A percentile compares a stretch with the other conserved stretches of the same genome.
These are phyloP conservation scores for Oxyruncus cristatus DNA, from an alignment of 2,113 vertebrate species.

Conservation along the genomic window DNA sequence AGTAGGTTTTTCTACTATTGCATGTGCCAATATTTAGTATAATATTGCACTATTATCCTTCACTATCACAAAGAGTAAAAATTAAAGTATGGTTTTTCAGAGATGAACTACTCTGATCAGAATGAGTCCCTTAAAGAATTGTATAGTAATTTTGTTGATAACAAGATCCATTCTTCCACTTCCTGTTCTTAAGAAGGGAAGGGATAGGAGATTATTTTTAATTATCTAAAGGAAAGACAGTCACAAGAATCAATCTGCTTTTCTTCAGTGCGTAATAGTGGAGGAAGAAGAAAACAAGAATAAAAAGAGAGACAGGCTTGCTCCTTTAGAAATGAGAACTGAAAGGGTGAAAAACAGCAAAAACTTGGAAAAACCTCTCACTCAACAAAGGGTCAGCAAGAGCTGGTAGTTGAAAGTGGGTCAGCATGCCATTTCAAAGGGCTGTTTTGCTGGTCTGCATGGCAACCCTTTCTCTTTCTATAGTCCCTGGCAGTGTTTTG, in stretches of 20 bases:
- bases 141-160: constrained; percentile 67
- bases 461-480: neutral
- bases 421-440: constrained; percentile 31
- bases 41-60: constrained; percentile 70
- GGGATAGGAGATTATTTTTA: neutral
- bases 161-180: constrained; percentile 63
- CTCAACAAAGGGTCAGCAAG: constrained; percentile 36
- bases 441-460: constrained; percentile 34
- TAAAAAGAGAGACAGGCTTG: neutral
- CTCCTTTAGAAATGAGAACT: constrained; percentile 42
- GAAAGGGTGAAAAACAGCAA: constrained; percentile 32
- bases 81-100: constrained; percentile 68
- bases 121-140: constrained; percentile 55
- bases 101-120: constrained; percentile 61
- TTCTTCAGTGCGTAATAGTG: neutral
- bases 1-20: constrained; percentile 58
- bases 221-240: neutral
- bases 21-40: constrained; percentile 76
- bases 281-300: neutral
- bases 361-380: constrained; percentile 40
- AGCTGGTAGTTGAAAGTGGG: constrained; percentile 50
- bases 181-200: constrained; percentile 32
- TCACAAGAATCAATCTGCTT: neutral
- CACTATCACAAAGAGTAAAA: constrained; percentile 68
- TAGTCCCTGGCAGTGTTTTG: neutral